Base-by-base conservation (phyloP, 2,888 invertebrate genomes). In the Automeris io region DNA sequence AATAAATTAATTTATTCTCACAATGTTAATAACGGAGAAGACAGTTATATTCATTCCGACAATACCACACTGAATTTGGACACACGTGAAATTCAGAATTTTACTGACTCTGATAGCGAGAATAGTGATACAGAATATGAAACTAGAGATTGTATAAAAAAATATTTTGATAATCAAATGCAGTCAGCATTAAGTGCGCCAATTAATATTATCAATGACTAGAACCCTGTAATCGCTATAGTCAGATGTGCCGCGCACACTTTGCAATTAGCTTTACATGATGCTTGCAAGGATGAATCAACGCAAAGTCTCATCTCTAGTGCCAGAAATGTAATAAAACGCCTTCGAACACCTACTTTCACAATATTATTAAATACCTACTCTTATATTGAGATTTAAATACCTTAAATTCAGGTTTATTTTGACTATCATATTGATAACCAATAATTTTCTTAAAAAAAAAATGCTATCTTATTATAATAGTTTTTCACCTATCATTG, bases 211-310 rank as follows among this genome's bases (percentile, higher is more conserved):
- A n/a, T n/a, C n/a, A n/a, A n/a, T n/a, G n/a, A n/a, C n/a, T n/a
- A n/a, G n/a, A n/a, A 35, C 8, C 9, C 18, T 18, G 18, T 18
- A 31, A 37, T 37, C 31, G 23, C 23, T 18, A 32, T 40, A 12
- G 40, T 40, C 8, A 40, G 39, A 33, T 42, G 39, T 39, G 43
- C 41, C 9, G 41, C 41, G 31, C 41, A 44, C 4, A 41, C 41
- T 9, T 31, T 42, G 22, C 40, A 45, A 24, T 33, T 42, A 33
- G 41, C 42, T 16, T 25, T 45, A 35, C 35, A 37, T 25, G 37
- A 45, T 29, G 29, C 35, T 32, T 42, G 39, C 26, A 16, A 38
- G 23, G 37, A 45, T 26, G 32, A 33, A 19, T 32, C 37, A 16
- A 11, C 37, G 33, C n/a, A 7, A 18, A 36, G 29, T 33, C 34